These are phyloP conservation scores for Oreortyx pictus DNA, from an alignment of 2,797 vertebrate species.

Conservation along the genomic window DNA sequence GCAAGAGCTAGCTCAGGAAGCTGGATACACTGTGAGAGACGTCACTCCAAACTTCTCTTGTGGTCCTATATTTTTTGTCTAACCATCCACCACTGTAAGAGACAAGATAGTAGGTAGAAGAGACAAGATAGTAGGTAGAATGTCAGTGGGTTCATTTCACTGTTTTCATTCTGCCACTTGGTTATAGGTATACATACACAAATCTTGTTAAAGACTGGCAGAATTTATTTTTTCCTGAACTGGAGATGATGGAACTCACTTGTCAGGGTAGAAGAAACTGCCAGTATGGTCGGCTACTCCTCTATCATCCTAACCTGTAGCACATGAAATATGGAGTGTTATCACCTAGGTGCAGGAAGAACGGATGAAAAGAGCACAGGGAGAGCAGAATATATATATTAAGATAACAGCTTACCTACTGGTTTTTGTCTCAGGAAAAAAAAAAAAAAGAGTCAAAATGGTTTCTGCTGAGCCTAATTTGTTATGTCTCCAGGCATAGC, in stretches of 20 bases:
- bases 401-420: background rate
- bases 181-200: background rate
- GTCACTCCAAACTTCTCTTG: background rate
- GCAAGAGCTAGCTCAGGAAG: background rate
- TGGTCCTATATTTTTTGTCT: background rate
- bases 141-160: background rate
- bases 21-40: background rate
- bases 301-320: background rate
- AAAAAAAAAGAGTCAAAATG: background rate
- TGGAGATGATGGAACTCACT: background rate
- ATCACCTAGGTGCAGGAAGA: background rate
- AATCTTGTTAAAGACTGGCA: background rate
- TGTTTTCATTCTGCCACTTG: background rate
- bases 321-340: background rate
- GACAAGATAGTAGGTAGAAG: background rate
- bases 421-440: background rate
- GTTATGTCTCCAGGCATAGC: constrained; percentile 18
- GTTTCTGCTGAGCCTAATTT: constrained; percentile 7
- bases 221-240: background rate
- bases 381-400: background rate
- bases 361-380: background rate
- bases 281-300: background rate
- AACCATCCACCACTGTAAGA: background rate
- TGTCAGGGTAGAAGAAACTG: background rate
- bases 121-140: background rate